These are phyloP conservation scores for Galerucella nymphaeae DNA, from an alignment of 2,888 invertebrate genomes.

Conservation along the genomic window DNA sequence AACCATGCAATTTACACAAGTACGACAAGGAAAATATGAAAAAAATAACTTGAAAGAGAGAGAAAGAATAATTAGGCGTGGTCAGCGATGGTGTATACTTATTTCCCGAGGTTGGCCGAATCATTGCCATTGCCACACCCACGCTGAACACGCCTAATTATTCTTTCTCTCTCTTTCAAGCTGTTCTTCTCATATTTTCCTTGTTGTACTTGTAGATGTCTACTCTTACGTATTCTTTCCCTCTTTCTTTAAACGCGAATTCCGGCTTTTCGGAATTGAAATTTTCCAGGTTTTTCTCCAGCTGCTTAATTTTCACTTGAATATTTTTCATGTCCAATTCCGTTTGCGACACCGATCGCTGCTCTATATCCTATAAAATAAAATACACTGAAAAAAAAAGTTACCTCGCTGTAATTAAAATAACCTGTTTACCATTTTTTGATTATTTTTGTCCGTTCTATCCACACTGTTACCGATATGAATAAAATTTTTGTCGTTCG, in stretches of 20 bases:
- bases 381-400: neutral
- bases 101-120: too few species aligned
- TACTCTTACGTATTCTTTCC: slow-evolving; percentile 41
- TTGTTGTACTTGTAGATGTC: too few species aligned
- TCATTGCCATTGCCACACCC: too few species aligned
- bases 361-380: slow-evolving; percentile 19
- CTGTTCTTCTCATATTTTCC: too few species aligned
- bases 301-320: slow-evolving; percentile 55
- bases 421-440: neutral
- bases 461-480: slow-evolving; percentile 5
- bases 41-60: too few species aligned
- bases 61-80: too few species aligned
- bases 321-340: slow-evolving; percentile 58
- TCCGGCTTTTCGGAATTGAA: slow-evolving; percentile 46
- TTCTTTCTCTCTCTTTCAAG: too few species aligned
- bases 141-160: too few species aligned
- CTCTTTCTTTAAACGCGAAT: slow-evolving; percentile 31
- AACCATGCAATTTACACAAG: too few species aligned
- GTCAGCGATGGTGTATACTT: too few species aligned
- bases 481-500: slow-evolving; percentile 27
- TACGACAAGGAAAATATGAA: too few species aligned
- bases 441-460: neutral
- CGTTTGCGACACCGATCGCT: slow-evolving; percentile 51
- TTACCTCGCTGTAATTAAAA: too few species aligned
- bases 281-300: slow-evolving; percentile 57